phyloP scores from a whole-genome alignment of 1,140 invertebrate genomes.

The Stegodyphus mimosarum region DNA sequence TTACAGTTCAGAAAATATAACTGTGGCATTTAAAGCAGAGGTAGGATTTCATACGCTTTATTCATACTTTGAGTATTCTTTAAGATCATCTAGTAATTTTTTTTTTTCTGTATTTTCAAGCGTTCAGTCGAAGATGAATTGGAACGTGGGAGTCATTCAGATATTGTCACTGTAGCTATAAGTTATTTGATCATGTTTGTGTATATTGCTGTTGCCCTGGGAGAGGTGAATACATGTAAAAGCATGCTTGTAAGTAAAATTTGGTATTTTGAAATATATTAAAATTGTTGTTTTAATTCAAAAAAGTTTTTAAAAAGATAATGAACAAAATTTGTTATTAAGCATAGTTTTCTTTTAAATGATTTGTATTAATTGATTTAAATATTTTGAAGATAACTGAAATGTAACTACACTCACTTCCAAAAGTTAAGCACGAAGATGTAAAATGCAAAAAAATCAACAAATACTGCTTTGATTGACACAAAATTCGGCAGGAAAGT shows the following conservation, averaged over 20 bases:
- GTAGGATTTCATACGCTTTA: conserved; percentile 4
- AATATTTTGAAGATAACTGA: no score
- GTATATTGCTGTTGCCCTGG: conserved; percentile 94
- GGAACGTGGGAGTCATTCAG: conserved; percentile 88
- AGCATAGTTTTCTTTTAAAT: no score
- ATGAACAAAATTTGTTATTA: no score
- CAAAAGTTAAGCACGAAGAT: no score
- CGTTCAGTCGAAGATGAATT: conserved; percentile 96
- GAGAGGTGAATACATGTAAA: conserved; percentile 81
- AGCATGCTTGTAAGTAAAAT: conserved; percentile 66
- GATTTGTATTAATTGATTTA: no score
- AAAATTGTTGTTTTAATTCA: no score
- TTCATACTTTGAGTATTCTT: neutral
- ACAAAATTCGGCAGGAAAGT: no score
- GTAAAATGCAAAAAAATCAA: no score
- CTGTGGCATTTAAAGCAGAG: conserved; percentile 64
- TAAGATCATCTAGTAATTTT: neutral
- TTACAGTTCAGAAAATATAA: conserved; percentile 47
- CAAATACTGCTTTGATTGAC: no score
- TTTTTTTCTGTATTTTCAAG: conserved; percentile 16
- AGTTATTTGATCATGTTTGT: conserved; percentile 98
- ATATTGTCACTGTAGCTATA: conserved; percentile 90
- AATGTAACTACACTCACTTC: no score
- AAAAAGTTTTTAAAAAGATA: neutral
- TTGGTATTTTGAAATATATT: no score